Evolutionary conservation across 2,797 vertebrate genomes (phyloP), one percentile per base, ranked within the genome.

Genomic region (Nyctibius grandis): DNA sequence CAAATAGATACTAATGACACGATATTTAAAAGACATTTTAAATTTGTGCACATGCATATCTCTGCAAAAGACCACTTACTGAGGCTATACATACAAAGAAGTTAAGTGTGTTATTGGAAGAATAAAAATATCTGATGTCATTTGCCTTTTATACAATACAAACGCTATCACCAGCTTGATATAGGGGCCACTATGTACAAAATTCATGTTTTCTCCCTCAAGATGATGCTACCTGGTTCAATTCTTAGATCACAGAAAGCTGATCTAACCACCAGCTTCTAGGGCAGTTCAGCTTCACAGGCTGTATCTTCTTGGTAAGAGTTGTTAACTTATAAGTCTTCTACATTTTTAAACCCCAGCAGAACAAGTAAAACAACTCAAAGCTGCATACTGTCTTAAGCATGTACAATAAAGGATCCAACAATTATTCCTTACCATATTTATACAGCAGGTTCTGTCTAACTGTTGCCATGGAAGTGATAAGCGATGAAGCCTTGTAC

Each of bases 391-490:
- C n/a, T 84, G 31, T 9, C 56, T 48, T 3, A 29, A 15, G n/a
- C 5, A 42, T 0, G 22, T 2, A 9, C 6, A 88, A 48, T 3
- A 38, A 53, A 82, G 59, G 59, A 51, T 8, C 5, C 69, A 81
- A 59, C 38, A 48, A 57, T 19, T 22, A 85, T 21, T 82, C 16
- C 65, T 53, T 99, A 99, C 99, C 99, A 0, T 99, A 99, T 97
- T 99, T 99, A 96, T 99, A 99, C 19, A 99, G 99, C 69, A 99
- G 98, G 87, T 98, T 98, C 93, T 99, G 98, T 83, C 99, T 97
- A 54, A 99, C 99, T 1, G 98, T 97, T 16, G 98, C 98, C 99
- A 99, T 99, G 57, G 99, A 99, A 44, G 98, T n/a, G 61, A 99
- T 98, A 64, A 99, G 99, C 3, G 98, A 98, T 3, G 98, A 98